Evolutionary conservation across 2,797 vertebrate genomes (phyloP).

Genomic region (Botia almorhae): DNA sequence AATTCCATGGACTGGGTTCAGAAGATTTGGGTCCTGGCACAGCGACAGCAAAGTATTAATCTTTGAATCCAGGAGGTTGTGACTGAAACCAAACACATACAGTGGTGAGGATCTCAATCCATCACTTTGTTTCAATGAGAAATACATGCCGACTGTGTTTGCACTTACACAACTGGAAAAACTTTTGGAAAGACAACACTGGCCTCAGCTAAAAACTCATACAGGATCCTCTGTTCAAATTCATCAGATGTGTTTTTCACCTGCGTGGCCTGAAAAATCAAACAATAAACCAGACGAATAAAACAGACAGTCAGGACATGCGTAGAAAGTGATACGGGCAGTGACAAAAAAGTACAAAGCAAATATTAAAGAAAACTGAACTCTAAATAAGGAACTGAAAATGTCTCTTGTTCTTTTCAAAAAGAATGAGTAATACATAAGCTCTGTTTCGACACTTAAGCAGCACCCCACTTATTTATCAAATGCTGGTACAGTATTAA

Average conservation of each 20-base stretch:
- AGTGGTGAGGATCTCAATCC: not conserved
- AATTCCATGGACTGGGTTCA: constrained; percentile 96
- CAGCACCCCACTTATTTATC: too few relatives aligned
- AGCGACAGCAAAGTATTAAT: constrained; percentile 95
- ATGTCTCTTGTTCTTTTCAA: not conserved
- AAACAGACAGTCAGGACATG: not conserved
- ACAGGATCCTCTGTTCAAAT: constrained; percentile 95
- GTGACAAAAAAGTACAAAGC: not conserved
- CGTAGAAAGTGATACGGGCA: constrained; percentile 18
- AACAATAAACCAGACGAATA: not conserved
- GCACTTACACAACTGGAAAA: constrained; percentile 97
- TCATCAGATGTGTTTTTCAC: constrained; percentile 97
- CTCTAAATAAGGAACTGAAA: constrained; percentile 36
- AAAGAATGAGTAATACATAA: not conserved
- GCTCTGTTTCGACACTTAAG: not conserved
- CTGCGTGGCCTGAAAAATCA: constrained; percentile 85
- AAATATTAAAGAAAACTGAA: not conserved
- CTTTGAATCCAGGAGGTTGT: constrained; percentile 98
- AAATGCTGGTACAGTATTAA: too few relatives aligned
- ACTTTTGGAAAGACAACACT: constrained; percentile 98
- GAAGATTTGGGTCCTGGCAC: constrained; percentile 96
- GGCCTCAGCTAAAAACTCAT: constrained; percentile 96
- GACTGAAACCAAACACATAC: constrained; percentile 77
- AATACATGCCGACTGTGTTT: not conserved
- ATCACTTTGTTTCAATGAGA: not conserved